Conservation (phyloP, 2,113 vertebrate species). For the Cacatua alba region DNA sequence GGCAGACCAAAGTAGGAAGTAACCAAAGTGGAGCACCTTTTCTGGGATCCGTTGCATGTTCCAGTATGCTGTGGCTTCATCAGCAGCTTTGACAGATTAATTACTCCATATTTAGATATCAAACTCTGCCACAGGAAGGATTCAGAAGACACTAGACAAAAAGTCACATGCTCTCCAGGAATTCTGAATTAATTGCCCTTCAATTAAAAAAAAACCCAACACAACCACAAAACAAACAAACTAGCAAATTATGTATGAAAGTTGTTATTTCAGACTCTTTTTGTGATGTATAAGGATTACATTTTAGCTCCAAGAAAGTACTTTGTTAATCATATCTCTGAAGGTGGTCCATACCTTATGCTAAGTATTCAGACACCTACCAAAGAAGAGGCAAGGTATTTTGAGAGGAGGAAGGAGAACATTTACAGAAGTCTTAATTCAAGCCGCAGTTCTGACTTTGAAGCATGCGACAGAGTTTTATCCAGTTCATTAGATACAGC, state of each 20-base stretch:
- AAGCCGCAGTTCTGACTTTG: background rate
- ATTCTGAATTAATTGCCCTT: background rate
- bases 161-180: background rate
- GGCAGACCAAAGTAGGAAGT: background rate
- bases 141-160: background rate
- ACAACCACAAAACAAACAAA: background rate
- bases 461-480: background rate
- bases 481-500: background rate
- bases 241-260: background rate
- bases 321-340: background rate
- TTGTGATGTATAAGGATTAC: background rate
- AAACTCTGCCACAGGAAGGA: background rate
- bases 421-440: background rate
- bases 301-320: background rate
- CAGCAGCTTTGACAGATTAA: background rate
- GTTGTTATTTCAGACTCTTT: background rate
- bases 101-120: background rate
- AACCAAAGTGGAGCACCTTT: background rate
- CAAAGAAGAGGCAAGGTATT: background rate
- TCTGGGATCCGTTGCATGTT: background rate
- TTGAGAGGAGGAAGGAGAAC: background rate
- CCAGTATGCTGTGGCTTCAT: background rate
- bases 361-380: background rate
- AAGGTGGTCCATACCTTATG: background rate
- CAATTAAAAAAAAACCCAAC: background rate